A percentile compares a stretch with the other conserved stretches of the same genome.
These are phyloP conservation scores for Helicoverpa zea DNA, from an alignment of 1,140 invertebrate genomes.

Conservation along the genomic window DNA sequence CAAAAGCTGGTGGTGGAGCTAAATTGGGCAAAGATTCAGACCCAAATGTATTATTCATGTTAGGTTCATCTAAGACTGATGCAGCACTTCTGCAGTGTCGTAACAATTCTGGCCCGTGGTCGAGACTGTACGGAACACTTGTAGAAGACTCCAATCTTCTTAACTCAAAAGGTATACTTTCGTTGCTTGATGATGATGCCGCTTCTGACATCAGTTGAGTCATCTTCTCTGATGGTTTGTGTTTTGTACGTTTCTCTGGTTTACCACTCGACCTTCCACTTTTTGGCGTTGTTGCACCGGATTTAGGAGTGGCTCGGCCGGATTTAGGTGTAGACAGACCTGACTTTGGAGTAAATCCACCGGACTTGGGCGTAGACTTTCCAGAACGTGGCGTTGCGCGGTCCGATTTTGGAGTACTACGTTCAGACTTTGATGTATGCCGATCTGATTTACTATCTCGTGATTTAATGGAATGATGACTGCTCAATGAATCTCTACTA, in stretches of 20 bases:
- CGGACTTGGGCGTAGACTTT: constrained; percentile 79
- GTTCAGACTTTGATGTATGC: constrained; percentile 79
- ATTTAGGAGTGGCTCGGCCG: constrained; percentile 78
- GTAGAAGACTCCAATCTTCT: constrained; percentile 87
- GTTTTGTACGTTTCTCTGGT: constrained; percentile 82
- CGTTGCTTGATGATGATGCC: constrained; percentile 85
- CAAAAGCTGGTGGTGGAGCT: constrained; percentile 87
- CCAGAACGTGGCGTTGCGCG: constrained; percentile 76
- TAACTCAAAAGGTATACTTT: constrained; percentile 84
- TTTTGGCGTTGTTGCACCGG: constrained; percentile 78
- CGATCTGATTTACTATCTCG: constrained; percentile 83
- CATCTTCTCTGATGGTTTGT: constrained; percentile 85
- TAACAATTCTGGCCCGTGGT: constrained; percentile 84
- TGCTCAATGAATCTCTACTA: constrained; percentile 84
- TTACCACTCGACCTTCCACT: constrained; percentile 81
- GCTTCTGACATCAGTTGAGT: constrained; percentile 85
- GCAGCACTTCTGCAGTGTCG: constrained; percentile 89
- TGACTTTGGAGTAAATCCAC: constrained; percentile 76
- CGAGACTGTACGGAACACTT: constrained; percentile 88
- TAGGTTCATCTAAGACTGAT: constrained; percentile 86
- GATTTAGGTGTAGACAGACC: constrained; percentile 81
- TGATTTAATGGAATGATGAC: constrained; percentile 85
- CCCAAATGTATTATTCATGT: constrained; percentile 81
- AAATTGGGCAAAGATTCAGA: constrained; percentile 89
- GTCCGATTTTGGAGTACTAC: constrained; percentile 81